Evolutionary conservation across 2,888 invertebrate species (phyloP).

Genomic region (Drosophila emarginata): DNA sequence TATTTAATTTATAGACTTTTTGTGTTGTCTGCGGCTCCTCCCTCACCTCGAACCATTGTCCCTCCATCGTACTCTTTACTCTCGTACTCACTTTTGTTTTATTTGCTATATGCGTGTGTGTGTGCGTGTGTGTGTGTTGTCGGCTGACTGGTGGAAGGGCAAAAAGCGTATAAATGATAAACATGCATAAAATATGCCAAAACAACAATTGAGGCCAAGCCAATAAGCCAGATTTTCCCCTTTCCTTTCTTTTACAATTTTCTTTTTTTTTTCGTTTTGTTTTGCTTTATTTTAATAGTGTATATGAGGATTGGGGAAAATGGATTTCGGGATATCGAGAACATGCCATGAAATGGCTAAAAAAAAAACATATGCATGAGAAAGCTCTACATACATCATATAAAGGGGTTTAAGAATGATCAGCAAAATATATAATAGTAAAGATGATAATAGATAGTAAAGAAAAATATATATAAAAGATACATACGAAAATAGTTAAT

Average conservation of each 20-base stretch:
- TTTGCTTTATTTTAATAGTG: conserved; percentile 1
- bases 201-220: conserved; percentile 65
- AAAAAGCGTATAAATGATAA: conserved; percentile 75
- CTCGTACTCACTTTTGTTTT: conserved; percentile 4
- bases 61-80: background rate
- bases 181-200: conserved; percentile 71
- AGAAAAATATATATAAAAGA: background rate
- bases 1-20: conserved; percentile 71
- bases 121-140: conserved; percentile 21
- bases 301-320: background rate
- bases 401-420: background rate
- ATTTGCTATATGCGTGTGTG: conserved; percentile 12
- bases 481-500: too few relatives aligned
- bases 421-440: background rate
- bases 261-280: conserved; percentile 19
- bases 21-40: conserved; percentile 23
- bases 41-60: background rate
- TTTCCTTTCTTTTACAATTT: background rate
- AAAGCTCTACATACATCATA: background rate
- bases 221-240: conserved; percentile 59
- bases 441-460: background rate
- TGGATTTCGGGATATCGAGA: background rate
- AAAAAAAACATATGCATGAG: background rate
- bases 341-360: background rate
- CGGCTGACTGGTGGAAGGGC: conserved; percentile 35